These are phyloP conservation scores for Gopherus flavomarginatus DNA, from an alignment of 2,113 vertebrate genomes.

Conservation along the genomic window DNA sequence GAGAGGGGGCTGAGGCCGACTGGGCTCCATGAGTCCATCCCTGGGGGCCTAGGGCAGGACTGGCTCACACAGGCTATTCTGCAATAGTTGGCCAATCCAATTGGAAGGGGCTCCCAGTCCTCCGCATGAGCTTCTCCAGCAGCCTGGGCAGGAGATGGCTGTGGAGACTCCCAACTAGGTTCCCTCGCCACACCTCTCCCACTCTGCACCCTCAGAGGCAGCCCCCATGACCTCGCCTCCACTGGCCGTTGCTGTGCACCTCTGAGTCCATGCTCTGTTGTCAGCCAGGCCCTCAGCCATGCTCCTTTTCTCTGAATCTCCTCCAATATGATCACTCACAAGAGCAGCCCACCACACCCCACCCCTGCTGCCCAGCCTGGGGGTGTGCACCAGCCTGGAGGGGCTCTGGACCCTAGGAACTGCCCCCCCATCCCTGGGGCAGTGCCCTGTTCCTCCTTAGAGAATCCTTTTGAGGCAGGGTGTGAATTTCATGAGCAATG, in stretches of 20 bases:
- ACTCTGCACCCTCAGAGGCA: background rate
- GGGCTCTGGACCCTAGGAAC: too few species aligned
- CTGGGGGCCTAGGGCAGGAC: background rate
- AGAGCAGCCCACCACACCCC: too few species aligned
- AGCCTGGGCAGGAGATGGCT: too few species aligned
- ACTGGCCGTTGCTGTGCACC: background rate
- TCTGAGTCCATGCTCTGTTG: background rate
- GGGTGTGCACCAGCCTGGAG: too few species aligned
- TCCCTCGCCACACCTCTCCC: background rate
- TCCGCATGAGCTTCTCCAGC: too few species aligned
- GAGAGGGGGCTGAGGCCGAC: background rate
- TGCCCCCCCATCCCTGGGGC: too few species aligned
- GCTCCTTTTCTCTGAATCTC: too few species aligned
- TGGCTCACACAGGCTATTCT: too few species aligned
- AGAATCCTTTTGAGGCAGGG: background rate
- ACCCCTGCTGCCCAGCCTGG: too few species aligned
- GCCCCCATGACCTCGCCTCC: background rate
- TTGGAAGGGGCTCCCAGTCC: too few species aligned
- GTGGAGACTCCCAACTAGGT: background rate
- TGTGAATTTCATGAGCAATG: background rate
- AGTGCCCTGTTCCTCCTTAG: background rate
- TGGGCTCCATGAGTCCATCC: background rate
- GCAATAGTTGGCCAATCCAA: too few species aligned
- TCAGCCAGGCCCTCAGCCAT: background rate
- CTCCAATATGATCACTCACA: too few species aligned